These are phyloP conservation scores for Manis pentadactyla DNA, from an alignment of 2,797 vertebrate species.

Conservation along the genomic window DNA sequence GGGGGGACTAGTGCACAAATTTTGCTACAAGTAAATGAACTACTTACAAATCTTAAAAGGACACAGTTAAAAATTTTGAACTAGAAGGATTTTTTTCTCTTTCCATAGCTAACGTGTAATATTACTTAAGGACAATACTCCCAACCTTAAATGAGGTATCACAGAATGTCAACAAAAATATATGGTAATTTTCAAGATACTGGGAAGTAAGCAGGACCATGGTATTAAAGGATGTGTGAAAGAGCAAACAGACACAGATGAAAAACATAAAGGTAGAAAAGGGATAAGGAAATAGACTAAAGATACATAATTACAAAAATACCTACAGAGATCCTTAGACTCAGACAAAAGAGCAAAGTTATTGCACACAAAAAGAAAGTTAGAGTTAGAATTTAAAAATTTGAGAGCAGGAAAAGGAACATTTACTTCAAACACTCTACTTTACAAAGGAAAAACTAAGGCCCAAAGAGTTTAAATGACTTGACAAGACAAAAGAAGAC, in stretches of 20 bases:
- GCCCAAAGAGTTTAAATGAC: background rate
- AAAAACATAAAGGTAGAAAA: constrained; percentile 16
- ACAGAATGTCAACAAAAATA: background rate
- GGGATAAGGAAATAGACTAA: background rate
- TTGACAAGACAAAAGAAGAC: background rate
- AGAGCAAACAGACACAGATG: background rate
- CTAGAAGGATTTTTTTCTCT: background rate
- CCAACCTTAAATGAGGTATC: background rate
- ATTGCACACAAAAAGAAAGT: background rate
- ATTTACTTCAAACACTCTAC: constrained; percentile 14
- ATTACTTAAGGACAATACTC: background rate
- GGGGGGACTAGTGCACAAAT: background rate
- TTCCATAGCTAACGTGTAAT: background rate
- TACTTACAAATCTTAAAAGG: background rate
- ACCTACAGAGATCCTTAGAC: background rate
- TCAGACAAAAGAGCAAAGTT: constrained; percentile 10
- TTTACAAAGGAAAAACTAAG: constrained; percentile 40
- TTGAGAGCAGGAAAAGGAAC: background rate
- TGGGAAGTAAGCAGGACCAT: background rate
- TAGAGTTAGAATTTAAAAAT: background rate
- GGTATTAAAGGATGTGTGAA: background rate
- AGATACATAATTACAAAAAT: constrained; percentile 3
- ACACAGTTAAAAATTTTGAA: background rate
- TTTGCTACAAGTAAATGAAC: constrained; percentile 45
- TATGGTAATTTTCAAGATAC: background rate